These are phyloP conservation scores for Pseudoatta argentina DNA, from an alignment of 1,140 invertebrate species.

Conservation along the genomic window DNA sequence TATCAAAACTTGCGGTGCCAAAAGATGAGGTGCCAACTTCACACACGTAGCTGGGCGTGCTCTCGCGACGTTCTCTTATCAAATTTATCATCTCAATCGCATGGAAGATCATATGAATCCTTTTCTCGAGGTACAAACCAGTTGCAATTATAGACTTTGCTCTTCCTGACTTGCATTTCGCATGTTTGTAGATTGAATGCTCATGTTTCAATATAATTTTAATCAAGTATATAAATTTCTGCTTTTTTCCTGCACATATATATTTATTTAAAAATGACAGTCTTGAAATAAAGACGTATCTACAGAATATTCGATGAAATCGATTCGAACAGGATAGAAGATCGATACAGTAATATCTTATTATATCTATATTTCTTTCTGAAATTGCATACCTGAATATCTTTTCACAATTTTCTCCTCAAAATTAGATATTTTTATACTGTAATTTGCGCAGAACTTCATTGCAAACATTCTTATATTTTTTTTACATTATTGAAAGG, in stretches of 20 bases:
- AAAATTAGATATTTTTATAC: background rate
- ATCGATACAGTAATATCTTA: no score
- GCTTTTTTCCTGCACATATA: background rate
- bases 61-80: constrained; percentile 50
- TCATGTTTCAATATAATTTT: background rate
- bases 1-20: no score
- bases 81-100: constrained; percentile 18
- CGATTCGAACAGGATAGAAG: background rate
- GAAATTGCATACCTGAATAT: background rate
- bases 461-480: no score
- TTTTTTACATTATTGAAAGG: no score
- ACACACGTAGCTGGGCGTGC: constrained; percentile 54
- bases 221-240: background rate
- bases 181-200: background rate
- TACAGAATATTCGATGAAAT: background rate
- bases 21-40: no score
- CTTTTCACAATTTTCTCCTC: background rate
- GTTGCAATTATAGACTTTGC: background rate
- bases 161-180: background rate
- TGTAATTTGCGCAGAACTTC: background rate
- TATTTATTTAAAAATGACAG: constrained; percentile 5
- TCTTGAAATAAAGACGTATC: background rate
- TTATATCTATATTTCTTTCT: background rate
- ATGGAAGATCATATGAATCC: background rate
- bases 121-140: background rate